Evolutionary conservation across 1,140 invertebrate species (phyloP).

Genomic region (Dolichoris vasculosae): DNA sequence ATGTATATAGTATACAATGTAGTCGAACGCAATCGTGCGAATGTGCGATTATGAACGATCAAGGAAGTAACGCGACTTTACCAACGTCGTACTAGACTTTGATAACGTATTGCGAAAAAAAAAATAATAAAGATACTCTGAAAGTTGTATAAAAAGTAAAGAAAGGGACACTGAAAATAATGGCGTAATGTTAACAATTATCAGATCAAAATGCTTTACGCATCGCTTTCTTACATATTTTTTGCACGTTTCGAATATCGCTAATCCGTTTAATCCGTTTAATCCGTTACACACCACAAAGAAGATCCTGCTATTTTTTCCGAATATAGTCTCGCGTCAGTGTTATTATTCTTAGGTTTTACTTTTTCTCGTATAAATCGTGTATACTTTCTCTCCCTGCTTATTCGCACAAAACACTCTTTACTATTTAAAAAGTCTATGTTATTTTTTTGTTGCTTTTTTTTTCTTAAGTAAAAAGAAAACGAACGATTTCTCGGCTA

Average conservation of each 20-base stretch:
- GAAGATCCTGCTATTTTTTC: conserved; percentile 23
- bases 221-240: conserved; percentile 34
- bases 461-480: conserved; percentile 9
- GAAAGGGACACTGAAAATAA: conserved; percentile 45
- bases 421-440: conserved; percentile 24
- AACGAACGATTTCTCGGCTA: neutral
- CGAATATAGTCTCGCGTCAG: conserved; percentile 30
- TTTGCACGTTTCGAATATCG: neutral
- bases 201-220: conserved; percentile 48
- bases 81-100: conserved; percentile 40
- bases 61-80: conserved; percentile 54
- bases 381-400: conserved; percentile 34
- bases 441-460: no score
- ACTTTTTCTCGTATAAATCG: conserved; percentile 32
- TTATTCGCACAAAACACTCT: conserved; percentile 33
- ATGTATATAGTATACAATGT: conserved; percentile 54
- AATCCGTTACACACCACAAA: conserved; percentile 12
- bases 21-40: conserved; percentile 51
- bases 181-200: conserved; percentile 32
- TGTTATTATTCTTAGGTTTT: conserved; percentile 39
- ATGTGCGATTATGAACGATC: conserved; percentile 53
- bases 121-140: conserved; percentile 34
- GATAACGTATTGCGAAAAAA: conserved; percentile 43
- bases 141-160: conserved; percentile 48
- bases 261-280: conserved; percentile 10